A percentile compares a stretch with the other conserved stretches of the same genome.
phyloP scores from a whole-genome alignment of 2,113 vertebrate genomes.

The Guaruba guarouba region DNA sequence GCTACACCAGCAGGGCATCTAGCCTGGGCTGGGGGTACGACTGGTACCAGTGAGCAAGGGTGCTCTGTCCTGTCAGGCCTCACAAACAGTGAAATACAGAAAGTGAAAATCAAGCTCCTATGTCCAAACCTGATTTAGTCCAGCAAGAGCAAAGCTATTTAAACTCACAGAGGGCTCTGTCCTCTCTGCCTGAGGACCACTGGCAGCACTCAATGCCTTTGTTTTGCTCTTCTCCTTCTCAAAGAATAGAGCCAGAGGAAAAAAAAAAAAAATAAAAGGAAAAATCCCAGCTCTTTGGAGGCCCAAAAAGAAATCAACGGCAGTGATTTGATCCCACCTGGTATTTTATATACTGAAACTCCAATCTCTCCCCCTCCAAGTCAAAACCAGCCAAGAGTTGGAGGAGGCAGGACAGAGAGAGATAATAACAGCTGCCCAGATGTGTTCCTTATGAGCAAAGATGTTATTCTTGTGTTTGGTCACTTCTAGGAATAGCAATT shows the following conservation, averaged over 20 bases:
- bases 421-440: neutral
- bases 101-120: neutral
- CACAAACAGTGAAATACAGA: neutral
- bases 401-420: neutral
- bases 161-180: neutral
- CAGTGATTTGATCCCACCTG: slow-evolving; percentile 33
- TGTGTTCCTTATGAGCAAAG: neutral
- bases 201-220: slow-evolving; percentile 11
- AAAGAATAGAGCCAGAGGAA: neutral
- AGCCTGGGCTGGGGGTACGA: neutral
- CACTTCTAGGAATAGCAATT: neutral
- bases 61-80: neutral
- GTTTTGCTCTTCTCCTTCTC: slow-evolving; percentile 7
- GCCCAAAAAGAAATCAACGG: slow-evolving; percentile 5
- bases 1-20: neutral
- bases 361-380: neutral
- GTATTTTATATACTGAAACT: neutral
- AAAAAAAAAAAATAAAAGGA: neutral
- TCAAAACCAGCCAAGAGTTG: neutral
- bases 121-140: neutral
- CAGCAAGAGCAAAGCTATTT: neutral
- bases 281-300: slow-evolving; percentile 5
- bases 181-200: slow-evolving; percentile 16
- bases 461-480: neutral
- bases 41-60: neutral